A percentile compares a stretch with the other conserved stretches of the same genome.
phyloP scores from a whole-genome alignment of 2,888 invertebrate species.

The Mechanitis messenoides region DNA sequence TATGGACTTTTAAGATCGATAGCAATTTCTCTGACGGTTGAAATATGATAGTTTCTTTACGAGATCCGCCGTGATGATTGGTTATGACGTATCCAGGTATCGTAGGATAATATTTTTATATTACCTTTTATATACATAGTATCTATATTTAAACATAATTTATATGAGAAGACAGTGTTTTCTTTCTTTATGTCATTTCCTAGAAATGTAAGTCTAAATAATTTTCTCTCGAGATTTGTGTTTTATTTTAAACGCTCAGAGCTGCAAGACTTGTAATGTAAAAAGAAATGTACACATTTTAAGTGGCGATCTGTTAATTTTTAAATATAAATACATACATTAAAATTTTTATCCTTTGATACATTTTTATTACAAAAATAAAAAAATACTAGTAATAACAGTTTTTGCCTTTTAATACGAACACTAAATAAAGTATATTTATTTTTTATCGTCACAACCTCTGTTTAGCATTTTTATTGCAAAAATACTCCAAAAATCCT shows the following conservation, averaged over 20 bases:
- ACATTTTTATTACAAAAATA: too few species aligned
- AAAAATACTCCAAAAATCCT: too few species aligned
- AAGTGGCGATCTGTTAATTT: too few species aligned
- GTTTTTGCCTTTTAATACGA: too few species aligned
- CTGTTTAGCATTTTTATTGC: too few species aligned
- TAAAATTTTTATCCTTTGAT: too few species aligned
- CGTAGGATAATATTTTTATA: slow-evolving; percentile 15
- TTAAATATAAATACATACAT: too few species aligned
- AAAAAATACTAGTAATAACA: too few species aligned
- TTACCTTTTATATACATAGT: slow-evolving; percentile 10
- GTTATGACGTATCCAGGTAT: slow-evolving; percentile 12
- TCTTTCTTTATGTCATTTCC: neutral
- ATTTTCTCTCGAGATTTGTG: neutral
- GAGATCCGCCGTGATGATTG: slow-evolving; percentile 16
- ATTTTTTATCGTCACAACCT: too few species aligned
- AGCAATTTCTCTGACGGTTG: slow-evolving; percentile 15
- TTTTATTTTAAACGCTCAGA: neutral
- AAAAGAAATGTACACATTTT: neutral
- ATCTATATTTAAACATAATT: neutral
- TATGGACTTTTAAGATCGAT: slow-evolving; percentile 7
- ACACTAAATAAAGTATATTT: too few species aligned
- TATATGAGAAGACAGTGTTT: neutral
- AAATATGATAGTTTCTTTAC: slow-evolving; percentile 23
- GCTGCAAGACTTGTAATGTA: neutral
- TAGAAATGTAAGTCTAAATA: neutral